Base-by-base conservation (phyloP, 2,113 vertebrate species). In the Eulacestoma nigropectus region DNA sequence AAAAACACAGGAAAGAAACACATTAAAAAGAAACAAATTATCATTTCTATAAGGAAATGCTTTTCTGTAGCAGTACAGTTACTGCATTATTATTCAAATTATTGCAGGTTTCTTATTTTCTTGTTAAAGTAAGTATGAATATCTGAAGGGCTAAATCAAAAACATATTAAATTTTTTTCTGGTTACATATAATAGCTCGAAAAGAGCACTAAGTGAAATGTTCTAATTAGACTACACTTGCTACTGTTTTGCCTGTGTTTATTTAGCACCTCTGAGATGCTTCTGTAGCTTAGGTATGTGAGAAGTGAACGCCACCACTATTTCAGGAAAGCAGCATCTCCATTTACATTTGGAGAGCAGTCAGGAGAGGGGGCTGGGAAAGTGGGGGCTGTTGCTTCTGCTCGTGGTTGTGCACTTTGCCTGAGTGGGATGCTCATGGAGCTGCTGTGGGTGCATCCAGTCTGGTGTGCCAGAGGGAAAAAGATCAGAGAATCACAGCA, bases 391-490 rank as follows among this genome's bases (percentile, higher is more conserved):
- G 26, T 6, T 27, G 26, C 23, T 72, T 12, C 42, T 70, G 52
- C 72, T 86, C 4, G 2, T 32, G 16, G 25, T 10, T 77, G 8
- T 19, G n/a, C 20, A 0, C 37, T 73, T 35, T 69, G 15, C 77
- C n/a, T 5, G 32, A 13, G 18, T 2, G 13, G 26, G 16, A 3
- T 39, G 6, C 8, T 72, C 1, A 1, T n/a, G 42, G 6, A 35
- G 42, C 14, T 56, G 9, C 33, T 39, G 6, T 21, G 30, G 49
- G 7, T 80, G 29, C 4, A 10, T 18, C 49, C 60, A n/a, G 49
- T 13, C 33, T 2, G 2, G 18, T 68, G 35, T 52, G 27, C 49
- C 59, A 84, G 33, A 23, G 49, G 14, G 46, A 50, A 25, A 42
- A 22, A 35, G 16, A 5, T 22, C 44, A 35, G 49, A 15, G 4